Evolutionary conservation across 2,113 vertebrate species (phyloP), one percentile per base, ranked within the genome.

Genomic region (Stigmatopora argus): DNA sequence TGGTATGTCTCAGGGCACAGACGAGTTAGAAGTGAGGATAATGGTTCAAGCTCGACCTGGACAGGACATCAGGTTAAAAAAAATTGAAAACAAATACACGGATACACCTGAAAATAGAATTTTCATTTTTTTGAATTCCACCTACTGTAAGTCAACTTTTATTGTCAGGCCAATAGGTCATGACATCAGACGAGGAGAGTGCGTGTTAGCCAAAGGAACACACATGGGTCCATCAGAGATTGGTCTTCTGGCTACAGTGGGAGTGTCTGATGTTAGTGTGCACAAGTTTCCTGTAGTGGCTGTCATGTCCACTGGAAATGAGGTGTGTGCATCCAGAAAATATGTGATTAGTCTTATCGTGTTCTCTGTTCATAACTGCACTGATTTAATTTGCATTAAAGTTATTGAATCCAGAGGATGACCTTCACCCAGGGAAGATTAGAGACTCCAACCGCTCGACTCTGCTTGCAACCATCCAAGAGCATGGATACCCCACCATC

Each of bases 211-310:
- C 62, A 99, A 98, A 86, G 97, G 96, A 75, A 99, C 97, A 31
- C 97, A 99, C 69, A 98, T 99, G 96, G 97, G 97, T 68, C 96
- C 97, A 0, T 98, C 96, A 55, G 97, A 99, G 83, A 98, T 98
- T 59, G 97, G 97, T 71, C 91, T 99, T 60, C 91, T 99, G 77
- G 97, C 97, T 86, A 98, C 97, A 7, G 96, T 99, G 74, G 97
- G 97, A 62, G 95, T 98, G 84, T 98, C 95, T 0, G 97, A 99
- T 87, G 97, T 99, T 87, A 96, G 95, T 90, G 97, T 99, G 84
- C 95, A 99, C 90, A 99, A 97, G 84, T 98, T 99, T 86, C 97
- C 97, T 17, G 95, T 98, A 74, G 96, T 99, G 85, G 97, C 97
- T 55, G 94, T 99, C 74, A 98, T 99, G 97, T 98, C 97, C 78